Base-by-base conservation (phyloP, 2,888 invertebrate genomes). In the Heteromurus nitidus region DNA sequence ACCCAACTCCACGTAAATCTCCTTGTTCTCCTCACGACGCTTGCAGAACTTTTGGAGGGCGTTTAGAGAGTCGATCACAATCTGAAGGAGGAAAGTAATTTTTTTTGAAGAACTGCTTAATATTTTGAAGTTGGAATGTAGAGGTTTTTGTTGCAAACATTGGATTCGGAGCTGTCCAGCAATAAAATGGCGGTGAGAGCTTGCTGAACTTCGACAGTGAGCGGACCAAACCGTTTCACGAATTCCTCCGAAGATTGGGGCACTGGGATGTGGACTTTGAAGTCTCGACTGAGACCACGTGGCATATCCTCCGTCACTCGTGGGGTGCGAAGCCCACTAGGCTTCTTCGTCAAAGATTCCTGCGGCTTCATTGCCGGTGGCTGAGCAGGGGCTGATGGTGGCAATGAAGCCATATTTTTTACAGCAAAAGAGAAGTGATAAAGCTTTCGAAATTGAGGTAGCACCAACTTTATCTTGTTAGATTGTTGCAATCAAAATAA, bases 11-110 rank as follows among this genome's bases (percentile, higher is more conserved):
- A 84, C 82, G 47, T 83, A 84, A 9, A 81, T 55, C 24, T 83
- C 77, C 47, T 82, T 80, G 42, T 87, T 85, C 20, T 85, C 87
- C 3, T 67, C 50, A 2, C 74, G 36, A 20, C 81, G 83, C 30
- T 84, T 85, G 60, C 74, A 79, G 64, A 85, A 87, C 44, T 83
- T 84, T 82, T 86, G 86, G 0, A 86, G 64, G 11, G 82, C 84
- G 44, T 86, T 85, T 20, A 86, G 58, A 20, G 85, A 82, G 36
- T 84, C 85, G 20, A 86, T 77, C 2, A 86, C 83, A 62, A 86
- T 68, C 86, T 86, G 28, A 7, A 47, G 1, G 44, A 26, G 18
- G 13, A 16, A 20, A 3, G 28, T 44, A 42, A 62, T 3, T 55
- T 22, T 9, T 9, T 13, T 36, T 36, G 13, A 36, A 13, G 36